phyloP scores from a whole-genome alignment of 1,140 invertebrate genomes.

The Colletes gigas region DNA sequence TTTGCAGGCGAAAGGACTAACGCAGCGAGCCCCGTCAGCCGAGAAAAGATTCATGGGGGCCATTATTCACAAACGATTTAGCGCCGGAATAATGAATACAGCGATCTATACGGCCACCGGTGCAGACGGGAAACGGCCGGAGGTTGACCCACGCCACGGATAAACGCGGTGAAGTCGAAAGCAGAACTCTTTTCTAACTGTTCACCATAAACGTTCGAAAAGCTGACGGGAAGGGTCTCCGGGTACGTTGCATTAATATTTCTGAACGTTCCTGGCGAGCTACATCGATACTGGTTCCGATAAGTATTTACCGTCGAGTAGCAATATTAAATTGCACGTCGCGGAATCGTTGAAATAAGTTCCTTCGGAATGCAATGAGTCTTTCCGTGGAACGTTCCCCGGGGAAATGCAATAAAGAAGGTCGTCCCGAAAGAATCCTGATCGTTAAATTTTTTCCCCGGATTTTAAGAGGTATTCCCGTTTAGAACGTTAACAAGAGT shows the following conservation, averaged over 20 bases:
- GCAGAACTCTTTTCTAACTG: slow-evolving; percentile 6
- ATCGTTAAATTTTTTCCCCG: not conserved
- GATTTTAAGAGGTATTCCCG: not conserved
- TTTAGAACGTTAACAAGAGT: too few species aligned
- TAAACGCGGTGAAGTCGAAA: slow-evolving; percentile 30
- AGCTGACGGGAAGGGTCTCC: not conserved
- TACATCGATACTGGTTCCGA: not conserved
- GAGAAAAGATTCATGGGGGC: slow-evolving; percentile 65
- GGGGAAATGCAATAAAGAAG: not conserved
- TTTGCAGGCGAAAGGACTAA: slow-evolving; percentile 19
- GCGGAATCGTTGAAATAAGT: not conserved
- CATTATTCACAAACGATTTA: slow-evolving; percentile 75
- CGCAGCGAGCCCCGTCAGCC: slow-evolving; percentile 10
- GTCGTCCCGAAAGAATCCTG: not conserved
- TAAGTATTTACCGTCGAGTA: not conserved
- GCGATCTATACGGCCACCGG: slow-evolving; percentile 48
- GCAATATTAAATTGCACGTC: not conserved
- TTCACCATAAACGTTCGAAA: slow-evolving; percentile 24
- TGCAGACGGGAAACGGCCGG: not conserved
- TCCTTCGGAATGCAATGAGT: not conserved
- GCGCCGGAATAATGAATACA: slow-evolving; percentile 67
- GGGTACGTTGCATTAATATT: slow-evolving; percentile 41
- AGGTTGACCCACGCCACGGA: not conserved
- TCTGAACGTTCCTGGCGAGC: not conserved
- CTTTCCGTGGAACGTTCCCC: not conserved